These are phyloP conservation scores for Antedon bifida DNA, from an alignment of 35 echinoderm and acorn worm genomes.

Conservation along the genomic window DNA sequence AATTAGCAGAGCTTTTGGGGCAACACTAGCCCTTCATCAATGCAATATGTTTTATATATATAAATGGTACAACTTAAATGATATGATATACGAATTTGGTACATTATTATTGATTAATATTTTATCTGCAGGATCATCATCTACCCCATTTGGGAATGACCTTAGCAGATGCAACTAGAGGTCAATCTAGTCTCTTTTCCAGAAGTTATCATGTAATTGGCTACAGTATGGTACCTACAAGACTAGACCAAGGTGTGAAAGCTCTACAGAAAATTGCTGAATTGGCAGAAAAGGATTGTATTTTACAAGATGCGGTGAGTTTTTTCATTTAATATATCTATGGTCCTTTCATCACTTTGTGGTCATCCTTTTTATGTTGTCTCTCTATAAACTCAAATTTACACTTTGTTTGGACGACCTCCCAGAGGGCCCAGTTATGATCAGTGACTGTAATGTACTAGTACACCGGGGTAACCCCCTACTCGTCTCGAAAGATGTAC, in stretches of 20 bases:
- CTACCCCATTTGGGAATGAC: conserved; percentile 50
- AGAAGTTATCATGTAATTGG: conserved; percentile 72
- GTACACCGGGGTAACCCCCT: too few relatives aligned
- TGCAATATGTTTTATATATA: neutral
- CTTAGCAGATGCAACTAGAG: conserved; percentile 60
- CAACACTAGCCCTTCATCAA: too few relatives aligned
- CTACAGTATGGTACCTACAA: conserved; percentile 44
- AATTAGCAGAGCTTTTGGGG: too few relatives aligned
- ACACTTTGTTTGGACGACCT: too few relatives aligned
- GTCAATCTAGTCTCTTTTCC: conserved; percentile 19
- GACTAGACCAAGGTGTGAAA: conserved; percentile 9
- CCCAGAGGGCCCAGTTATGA: too few relatives aligned
- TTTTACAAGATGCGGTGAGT: conserved; percentile 66
- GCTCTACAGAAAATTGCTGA: conserved; percentile 10
- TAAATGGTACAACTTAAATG: neutral
- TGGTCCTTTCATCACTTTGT: too few relatives aligned
- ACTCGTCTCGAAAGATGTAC: too few relatives aligned
- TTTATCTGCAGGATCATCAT: neutral
- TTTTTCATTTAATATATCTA: too few relatives aligned
- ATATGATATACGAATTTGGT: too few relatives aligned
- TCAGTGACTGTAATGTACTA: too few relatives aligned
- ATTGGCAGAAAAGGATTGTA: neutral
- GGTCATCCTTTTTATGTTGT: too few relatives aligned
- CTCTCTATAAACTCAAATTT: too few relatives aligned
- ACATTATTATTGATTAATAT: neutral